phyloP scores from a whole-genome alignment of 2,797 vertebrate genomes.

The Notolabrus celidotus region DNA sequence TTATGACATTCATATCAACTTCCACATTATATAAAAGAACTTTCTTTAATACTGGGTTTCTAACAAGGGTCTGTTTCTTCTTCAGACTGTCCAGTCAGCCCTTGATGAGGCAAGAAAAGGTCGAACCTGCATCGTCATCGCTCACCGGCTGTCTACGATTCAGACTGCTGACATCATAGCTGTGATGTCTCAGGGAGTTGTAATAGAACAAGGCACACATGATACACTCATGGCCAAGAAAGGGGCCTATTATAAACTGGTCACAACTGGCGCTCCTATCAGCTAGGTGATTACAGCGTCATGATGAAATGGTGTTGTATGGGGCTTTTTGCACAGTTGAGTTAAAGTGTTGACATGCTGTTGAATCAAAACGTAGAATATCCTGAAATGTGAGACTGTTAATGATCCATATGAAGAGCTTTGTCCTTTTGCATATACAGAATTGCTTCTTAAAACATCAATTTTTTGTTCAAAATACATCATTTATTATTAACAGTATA shows the following conservation, averaged over 20 bases:
- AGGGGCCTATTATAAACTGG: constrained; percentile 87
- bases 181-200: constrained; percentile 85
- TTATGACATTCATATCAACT: not conserved
- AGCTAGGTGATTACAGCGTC: constrained; percentile 68
- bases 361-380: no score
- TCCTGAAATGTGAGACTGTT: not conserved
- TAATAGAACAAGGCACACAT: constrained; percentile 87
- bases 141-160: constrained; percentile 88
- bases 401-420: not conserved
- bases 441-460: not conserved
- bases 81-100: constrained; percentile 86
- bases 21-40: not conserved
- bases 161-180: constrained; percentile 87
- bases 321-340: not conserved
- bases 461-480: not conserved
- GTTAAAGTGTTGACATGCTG: not conserved
- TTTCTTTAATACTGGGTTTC: not conserved
- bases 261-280: constrained; percentile 87
- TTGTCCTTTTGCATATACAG: not conserved
- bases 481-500: not conserved
- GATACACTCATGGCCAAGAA: constrained; percentile 83
- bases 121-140: constrained; percentile 88
- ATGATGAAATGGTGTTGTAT: constrained; percentile 2
- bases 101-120: constrained; percentile 87
- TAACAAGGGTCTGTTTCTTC: constrained; percentile 17